phyloP scores from a whole-genome alignment of 2,113 vertebrate genomes.

The Dicentrarchus labrax region DNA sequence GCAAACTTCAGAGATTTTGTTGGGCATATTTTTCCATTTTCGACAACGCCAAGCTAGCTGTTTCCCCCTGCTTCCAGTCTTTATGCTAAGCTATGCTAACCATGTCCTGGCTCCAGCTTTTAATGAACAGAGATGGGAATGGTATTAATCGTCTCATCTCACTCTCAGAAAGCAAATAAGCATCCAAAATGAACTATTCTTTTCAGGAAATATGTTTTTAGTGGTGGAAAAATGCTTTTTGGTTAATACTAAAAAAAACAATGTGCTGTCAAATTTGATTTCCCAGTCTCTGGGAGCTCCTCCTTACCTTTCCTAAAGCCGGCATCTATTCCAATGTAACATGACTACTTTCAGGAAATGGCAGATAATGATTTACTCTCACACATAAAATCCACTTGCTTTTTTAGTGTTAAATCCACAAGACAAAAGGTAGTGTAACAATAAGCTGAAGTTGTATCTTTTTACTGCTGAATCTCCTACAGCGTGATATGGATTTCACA shows the following conservation, averaged over 20 bases:
- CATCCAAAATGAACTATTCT: background rate
- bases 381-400: slow-evolving; percentile 16
- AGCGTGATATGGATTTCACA: slow-evolving; percentile 65
- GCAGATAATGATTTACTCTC: slow-evolving; percentile 10
- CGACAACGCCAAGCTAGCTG: too few relatives aligned
- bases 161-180: background rate
- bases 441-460: slow-evolving; percentile 36
- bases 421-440: background rate
- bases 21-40: too few relatives aligned
- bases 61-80: too few relatives aligned
- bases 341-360: background rate
- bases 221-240: background rate
- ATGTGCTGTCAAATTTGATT: background rate
- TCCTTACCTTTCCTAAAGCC: background rate
- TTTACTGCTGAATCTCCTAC: slow-evolving; percentile 55
- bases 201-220: background rate
- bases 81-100: too few relatives aligned
- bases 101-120: too few relatives aligned
- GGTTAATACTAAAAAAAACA: background rate
- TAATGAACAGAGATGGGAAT: too few relatives aligned
- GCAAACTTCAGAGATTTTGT: too few relatives aligned
- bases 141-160: too few relatives aligned
- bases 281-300: background rate
- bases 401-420: slow-evolving; percentile 23
- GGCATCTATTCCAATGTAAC: background rate